These are phyloP conservation scores for Pocillopora damicornis DNA, from an alignment of 64 coral and sea anemone species.

Conservation along the genomic window DNA sequence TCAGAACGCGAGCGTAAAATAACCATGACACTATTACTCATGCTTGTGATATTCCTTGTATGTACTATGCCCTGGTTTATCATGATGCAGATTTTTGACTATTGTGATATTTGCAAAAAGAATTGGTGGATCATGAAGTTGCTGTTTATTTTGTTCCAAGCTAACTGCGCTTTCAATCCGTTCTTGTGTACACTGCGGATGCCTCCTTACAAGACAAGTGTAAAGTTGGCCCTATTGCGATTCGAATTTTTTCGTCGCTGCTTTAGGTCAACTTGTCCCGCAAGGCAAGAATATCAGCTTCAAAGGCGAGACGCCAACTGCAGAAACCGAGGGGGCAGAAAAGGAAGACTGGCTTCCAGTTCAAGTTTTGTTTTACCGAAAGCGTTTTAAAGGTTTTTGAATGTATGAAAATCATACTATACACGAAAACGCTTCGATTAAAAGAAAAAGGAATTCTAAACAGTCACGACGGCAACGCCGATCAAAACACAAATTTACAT, in stretches of 20 bases:
- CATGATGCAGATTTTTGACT: constrained; percentile 69
- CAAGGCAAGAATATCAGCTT: background rate
- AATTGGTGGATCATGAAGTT: constrained; percentile 63
- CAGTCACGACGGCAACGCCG: background rate
- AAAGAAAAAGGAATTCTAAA: too few species aligned
- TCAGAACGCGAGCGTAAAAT: constrained; percentile 60
- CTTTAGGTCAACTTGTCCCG: background rate
- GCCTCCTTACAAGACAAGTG: constrained; percentile 44
- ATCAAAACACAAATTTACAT: background rate
- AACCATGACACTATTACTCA: constrained; percentile 45
- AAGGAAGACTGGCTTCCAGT: background rate
- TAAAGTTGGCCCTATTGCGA: background rate
- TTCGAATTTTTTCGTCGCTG: background rate
- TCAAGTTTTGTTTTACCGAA: background rate
- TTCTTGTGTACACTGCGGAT: constrained; percentile 70
- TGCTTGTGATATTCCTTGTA: constrained; percentile 65
- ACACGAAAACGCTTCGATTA: too few species aligned
- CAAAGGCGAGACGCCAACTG: background rate
- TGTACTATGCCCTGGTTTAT: constrained; percentile 76
- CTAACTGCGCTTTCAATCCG: constrained; percentile 78
- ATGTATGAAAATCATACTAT: too few species aligned
- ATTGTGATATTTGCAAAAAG: constrained; percentile 36
- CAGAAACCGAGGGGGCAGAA: background rate
- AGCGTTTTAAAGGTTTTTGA: too few species aligned
- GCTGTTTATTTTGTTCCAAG: constrained; percentile 67